Conservation (phyloP, 2,113 vertebrate species). For the Aspiorhynchus laticeps region DNA sequence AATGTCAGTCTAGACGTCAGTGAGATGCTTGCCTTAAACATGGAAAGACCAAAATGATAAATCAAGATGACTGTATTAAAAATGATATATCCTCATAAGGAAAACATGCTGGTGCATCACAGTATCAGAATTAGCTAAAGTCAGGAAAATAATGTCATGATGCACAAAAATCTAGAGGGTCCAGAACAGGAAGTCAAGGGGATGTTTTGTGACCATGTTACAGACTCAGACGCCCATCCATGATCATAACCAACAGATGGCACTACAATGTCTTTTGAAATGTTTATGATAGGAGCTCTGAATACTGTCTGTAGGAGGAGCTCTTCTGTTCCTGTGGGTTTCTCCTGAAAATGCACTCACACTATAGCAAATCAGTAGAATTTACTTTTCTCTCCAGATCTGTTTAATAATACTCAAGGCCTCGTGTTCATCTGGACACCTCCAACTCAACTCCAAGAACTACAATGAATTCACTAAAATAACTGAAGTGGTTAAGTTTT, state of each 20-base stretch:
- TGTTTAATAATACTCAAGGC: background rate
- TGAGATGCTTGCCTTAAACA: background rate
- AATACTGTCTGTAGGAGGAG: slow-evolving; percentile 11
- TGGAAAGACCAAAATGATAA: background rate
- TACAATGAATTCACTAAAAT: background rate
- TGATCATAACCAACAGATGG: slow-evolving; percentile 2
- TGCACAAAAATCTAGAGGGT: background rate
- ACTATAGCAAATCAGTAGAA: background rate
- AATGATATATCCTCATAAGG: background rate
- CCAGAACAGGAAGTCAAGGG: background rate
- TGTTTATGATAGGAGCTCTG: background rate
- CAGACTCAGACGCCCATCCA: background rate
- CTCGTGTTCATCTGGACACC: background rate
- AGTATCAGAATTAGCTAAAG: background rate
- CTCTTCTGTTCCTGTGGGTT: background rate
- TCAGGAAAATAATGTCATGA: background rate
- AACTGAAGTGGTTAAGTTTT: background rate
- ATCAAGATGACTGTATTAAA: background rate
- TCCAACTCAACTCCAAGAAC: background rate
- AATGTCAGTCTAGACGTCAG: background rate
- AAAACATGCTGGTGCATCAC: background rate
- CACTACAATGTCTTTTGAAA: background rate
- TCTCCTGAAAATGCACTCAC: background rate
- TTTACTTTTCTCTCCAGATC: background rate
- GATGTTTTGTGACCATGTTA: background rate